Evolutionary conservation across 1,140 invertebrate species (phyloP).

Genomic region (Calephelis nemesis): DNA sequence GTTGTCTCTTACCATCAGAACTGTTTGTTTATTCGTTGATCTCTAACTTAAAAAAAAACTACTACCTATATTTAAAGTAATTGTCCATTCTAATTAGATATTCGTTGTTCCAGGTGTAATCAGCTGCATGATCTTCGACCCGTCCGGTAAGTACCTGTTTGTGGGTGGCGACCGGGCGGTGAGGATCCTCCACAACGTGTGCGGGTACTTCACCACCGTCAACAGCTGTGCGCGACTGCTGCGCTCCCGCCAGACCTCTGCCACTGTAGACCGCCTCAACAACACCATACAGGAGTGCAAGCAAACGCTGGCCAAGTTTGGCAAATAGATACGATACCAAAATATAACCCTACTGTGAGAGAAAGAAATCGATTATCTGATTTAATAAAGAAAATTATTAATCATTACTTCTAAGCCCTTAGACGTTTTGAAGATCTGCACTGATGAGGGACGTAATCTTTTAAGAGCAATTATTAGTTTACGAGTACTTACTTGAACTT

Average conservation of each 20-base stretch:
- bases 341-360: no score
- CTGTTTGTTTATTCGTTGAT: no score
- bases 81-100: neutral
- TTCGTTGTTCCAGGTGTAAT: constrained; percentile 81
- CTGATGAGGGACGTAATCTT: no score
- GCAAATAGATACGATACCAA: constrained; percentile 32
- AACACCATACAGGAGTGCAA: constrained; percentile 84
- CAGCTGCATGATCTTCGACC: constrained; percentile 85
- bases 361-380: no score
- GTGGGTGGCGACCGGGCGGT: constrained; percentile 88
- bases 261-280: constrained; percentile 86
- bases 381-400: no score
- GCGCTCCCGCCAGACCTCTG: constrained; percentile 82
- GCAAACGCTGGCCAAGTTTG: constrained; percentile 78
- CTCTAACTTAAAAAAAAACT: no score
- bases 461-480: no score
- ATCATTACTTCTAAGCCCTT: no score
- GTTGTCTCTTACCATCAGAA: no score
- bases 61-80: no score
- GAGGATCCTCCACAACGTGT: constrained; percentile 89
- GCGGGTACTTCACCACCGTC: constrained; percentile 86
- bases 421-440: no score
- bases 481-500: no score
- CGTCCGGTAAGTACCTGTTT: constrained; percentile 86
- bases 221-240: constrained; percentile 83